A percentile compares a stretch with the other conserved stretches of the same genome.
Evolutionary conservation across 2,113 vertebrate species (phyloP).

Genomic region (Esox niger): DNA sequence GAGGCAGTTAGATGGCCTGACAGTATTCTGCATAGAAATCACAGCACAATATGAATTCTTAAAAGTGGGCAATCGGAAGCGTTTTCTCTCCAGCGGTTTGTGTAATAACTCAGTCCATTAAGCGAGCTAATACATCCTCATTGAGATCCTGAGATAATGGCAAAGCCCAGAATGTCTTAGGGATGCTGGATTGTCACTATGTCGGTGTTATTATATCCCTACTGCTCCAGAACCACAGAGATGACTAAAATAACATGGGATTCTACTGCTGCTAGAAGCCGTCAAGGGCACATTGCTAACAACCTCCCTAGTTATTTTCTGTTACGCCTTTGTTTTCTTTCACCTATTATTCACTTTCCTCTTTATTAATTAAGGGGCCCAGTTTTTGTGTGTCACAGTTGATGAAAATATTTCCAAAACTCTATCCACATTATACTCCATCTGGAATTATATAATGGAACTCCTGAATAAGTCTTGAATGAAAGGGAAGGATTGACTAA

Average conservation of each 20-base stretch:
- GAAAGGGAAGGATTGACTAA: no score
- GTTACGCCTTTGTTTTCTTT: neutral
- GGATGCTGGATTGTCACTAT: neutral
- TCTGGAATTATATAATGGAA: no score
- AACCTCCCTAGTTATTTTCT: neutral
- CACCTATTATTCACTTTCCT: no score
- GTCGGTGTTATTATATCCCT: neutral
- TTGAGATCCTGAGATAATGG: slow-evolving; percentile 1
- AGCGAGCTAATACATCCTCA: neutral
- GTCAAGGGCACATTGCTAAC: neutral
- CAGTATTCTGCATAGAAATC: neutral
- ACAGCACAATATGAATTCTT: neutral
- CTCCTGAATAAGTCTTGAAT: no score
- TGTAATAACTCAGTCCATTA: slow-evolving; percentile 9
- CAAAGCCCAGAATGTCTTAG: neutral
- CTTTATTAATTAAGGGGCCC: no score
- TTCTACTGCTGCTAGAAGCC: neutral
- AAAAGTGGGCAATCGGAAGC: neutral
- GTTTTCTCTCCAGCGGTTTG: neutral
- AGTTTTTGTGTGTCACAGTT: no score
- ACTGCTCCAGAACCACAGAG: neutral
- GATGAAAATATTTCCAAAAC: no score
- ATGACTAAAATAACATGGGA: no score
- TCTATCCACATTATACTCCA: no score
- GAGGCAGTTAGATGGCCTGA: no score